These are phyloP conservation scores for Hirtodrosophila duncani DNA, from an alignment of 2,888 invertebrate species.

Conservation along the genomic window DNA sequence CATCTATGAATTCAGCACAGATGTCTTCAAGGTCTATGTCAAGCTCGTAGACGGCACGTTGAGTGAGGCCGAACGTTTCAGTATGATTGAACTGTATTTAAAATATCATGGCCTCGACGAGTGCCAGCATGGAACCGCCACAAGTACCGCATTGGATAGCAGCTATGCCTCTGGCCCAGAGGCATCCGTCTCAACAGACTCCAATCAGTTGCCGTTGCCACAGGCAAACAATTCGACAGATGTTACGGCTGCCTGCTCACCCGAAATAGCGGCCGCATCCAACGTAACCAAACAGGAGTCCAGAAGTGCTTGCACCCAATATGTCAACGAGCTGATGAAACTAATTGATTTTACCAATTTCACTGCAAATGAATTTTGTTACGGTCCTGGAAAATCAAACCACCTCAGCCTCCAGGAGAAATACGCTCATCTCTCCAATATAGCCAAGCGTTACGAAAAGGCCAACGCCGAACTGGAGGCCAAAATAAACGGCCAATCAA, in stretches of 20 bases:
- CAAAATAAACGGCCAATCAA: neutral
- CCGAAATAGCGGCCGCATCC: neutral
- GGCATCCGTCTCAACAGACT: neutral
- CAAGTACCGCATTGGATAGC: too few species aligned
- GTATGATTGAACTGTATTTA: slow-evolving; percentile 9
- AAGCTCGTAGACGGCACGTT: neutral
- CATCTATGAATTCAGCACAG: slow-evolving; percentile 1
- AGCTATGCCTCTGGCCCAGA: too few species aligned
- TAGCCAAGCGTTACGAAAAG: neutral
- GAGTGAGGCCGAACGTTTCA: slow-evolving; percentile 6
- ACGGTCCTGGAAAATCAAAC: slow-evolving; percentile 31
- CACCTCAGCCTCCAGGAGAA: slow-evolving; percentile 16
- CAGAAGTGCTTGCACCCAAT: too few species aligned
- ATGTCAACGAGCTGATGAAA: neutral
- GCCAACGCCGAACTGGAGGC: neutral
- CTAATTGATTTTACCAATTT: slow-evolving; percentile 6
- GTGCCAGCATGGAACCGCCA: neutral
- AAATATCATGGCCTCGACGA: slow-evolving; percentile 1
- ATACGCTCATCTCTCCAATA: slow-evolving; percentile 27
- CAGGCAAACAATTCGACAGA: too few species aligned
- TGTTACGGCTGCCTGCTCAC: too few species aligned
- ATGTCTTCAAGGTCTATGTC: slow-evolving; percentile 15
- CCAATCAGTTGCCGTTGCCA: neutral
- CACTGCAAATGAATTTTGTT: slow-evolving; percentile 19
- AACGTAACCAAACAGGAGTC: neutral